These are phyloP conservation scores for Cyprinodon brontotheroides DNA, from an alignment of 2,113 vertebrate genomes.

Conservation along the genomic window DNA sequence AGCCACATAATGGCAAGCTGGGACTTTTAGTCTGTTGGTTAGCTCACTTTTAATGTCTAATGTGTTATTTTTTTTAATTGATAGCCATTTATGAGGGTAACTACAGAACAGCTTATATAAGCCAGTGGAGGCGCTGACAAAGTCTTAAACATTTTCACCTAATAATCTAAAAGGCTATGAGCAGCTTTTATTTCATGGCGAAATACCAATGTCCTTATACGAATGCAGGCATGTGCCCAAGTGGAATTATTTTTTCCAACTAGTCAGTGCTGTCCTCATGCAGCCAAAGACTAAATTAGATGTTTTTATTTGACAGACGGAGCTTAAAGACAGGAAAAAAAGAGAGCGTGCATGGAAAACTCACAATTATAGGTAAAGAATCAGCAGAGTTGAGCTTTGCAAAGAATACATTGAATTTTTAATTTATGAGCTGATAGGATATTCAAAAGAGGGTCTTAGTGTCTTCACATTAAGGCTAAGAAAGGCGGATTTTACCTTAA, in stretches of 20 bases:
- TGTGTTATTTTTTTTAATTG: conserved; percentile 46
- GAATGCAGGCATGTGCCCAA: conserved; percentile 61
- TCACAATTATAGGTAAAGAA: conserved; percentile 53
- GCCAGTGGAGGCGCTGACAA: conserved; percentile 39
- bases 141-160: conserved; percentile 55
- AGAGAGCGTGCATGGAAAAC: conserved; percentile 60
- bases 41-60: conserved; percentile 45
- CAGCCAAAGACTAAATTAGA: conserved; percentile 74
- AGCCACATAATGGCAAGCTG: conserved; percentile 52
- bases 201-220: conserved; percentile 71
- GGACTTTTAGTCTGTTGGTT: conserved; percentile 42
- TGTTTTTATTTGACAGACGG: conserved; percentile 74
- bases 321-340: conserved; percentile 61
- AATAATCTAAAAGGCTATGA: conserved; percentile 67
- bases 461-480: conserved; percentile 19
- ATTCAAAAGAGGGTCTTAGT: conserved; percentile 16
- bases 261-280: conserved; percentile 63
- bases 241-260: conserved; percentile 76
- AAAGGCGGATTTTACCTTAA: conserved; percentile 21
- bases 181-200: conserved; percentile 69
- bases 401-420: conserved; percentile 41
- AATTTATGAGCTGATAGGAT: conserved; percentile 54
- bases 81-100: conserved; percentile 53
- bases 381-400: conserved; percentile 32
- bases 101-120: conserved; percentile 39